phyloP scores from a whole-genome alignment of 2,888 invertebrate species.

The Pristionchus maxplancki region DNA sequence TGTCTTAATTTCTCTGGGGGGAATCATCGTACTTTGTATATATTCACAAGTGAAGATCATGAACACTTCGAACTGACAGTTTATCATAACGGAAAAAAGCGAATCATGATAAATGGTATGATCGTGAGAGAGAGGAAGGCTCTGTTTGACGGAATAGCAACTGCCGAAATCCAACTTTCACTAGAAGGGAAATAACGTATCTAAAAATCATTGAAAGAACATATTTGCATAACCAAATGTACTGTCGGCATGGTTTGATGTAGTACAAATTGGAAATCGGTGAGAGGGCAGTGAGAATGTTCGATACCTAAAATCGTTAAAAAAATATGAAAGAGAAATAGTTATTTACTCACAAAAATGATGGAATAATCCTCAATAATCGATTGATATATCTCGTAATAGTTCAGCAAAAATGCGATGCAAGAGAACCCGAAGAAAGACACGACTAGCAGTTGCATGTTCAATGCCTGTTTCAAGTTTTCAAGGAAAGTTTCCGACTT shows the following conservation, averaged over 20 bases:
- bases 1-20: neutral
- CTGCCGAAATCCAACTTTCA: neutral
- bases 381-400: neutral
- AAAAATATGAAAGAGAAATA: neutral
- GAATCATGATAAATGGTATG: neutral
- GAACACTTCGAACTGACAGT: neutral
- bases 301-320: neutral
- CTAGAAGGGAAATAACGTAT: neutral
- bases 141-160: neutral
- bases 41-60: neutral
- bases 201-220: neutral
- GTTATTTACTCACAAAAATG: neutral
- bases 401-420: neutral
- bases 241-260: neutral
- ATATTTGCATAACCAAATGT: too few species aligned
- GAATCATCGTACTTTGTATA: neutral
- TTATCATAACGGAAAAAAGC: neutral
- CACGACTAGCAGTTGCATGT: neutral
- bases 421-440: neutral
- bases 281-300: neutral
- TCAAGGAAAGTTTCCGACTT: too few species aligned
- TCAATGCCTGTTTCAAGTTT: neutral
- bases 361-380: neutral
- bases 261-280: neutral
- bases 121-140: neutral